phyloP scores from a whole-genome alignment of 2,113 vertebrate genomes.

The Noturus placidus region DNA sequence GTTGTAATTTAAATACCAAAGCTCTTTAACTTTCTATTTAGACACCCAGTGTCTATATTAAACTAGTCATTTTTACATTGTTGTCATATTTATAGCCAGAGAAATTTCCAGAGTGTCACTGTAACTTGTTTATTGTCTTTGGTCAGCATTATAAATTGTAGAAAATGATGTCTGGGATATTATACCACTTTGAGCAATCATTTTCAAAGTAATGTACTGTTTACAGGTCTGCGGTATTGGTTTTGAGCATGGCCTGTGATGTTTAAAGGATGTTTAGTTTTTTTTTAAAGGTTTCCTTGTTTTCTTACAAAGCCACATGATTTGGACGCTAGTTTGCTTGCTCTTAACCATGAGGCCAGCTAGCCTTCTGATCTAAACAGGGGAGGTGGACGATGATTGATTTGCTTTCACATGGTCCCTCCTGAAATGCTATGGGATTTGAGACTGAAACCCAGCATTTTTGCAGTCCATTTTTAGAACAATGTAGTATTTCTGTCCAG shows the following conservation, averaged over 20 bases:
- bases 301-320: conserved; percentile 48
- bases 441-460: conserved; percentile 5
- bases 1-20: conserved; percentile 5
- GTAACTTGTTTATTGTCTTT: not conserved
- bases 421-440: conserved; percentile 20
- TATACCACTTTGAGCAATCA: not conserved
- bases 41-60: not conserved
- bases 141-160: not conserved
- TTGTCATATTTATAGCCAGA: not conserved
- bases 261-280: conserved; percentile 40
- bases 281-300: conserved; percentile 39
- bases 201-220: not conserved
- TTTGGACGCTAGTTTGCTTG: conserved; percentile 23
- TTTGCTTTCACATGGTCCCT: conserved; percentile 31
- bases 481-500: conserved; percentile 11
- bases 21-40: conserved; percentile 7
- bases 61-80: not conserved
- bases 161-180: not conserved
- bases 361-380: conserved; percentile 19
- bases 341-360: conserved; percentile 41
- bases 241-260: conserved; percentile 26
- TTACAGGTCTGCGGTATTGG: conserved; percentile 11
- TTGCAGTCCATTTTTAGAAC: not conserved
- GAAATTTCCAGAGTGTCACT: not conserved
- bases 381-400: not conserved